phyloP scores from a whole-genome alignment of 2,113 vertebrate species.

The Laticauda laticaudata region DNA sequence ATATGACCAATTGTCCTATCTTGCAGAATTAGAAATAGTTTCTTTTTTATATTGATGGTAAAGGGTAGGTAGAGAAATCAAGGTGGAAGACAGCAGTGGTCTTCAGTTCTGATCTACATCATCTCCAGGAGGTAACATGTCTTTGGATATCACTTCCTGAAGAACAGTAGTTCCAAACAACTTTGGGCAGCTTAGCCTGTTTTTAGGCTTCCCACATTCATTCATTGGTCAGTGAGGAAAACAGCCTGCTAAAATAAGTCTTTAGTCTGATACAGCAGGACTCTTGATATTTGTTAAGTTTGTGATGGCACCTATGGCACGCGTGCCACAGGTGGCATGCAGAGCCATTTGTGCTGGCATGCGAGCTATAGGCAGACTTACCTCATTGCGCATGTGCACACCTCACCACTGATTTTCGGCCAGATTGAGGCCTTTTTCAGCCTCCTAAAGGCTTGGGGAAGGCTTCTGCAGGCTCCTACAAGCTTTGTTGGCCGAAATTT shows the following conservation, averaged over 20 bases:
- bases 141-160: neutral
- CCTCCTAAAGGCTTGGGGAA: no score
- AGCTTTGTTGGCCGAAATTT: no score
- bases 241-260: neutral
- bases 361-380: no score
- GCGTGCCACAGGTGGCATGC: no score
- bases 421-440: no score
- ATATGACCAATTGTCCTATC: neutral
- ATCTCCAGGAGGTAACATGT: neutral
- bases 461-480: no score
- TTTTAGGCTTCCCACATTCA: neutral
- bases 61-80: neutral
- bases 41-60: neutral
- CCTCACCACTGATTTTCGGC: no score
- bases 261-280: neutral
- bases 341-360: no score
- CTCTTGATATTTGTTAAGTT: neutral
- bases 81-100: neutral
- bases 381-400: no score
- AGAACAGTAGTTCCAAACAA: neutral
- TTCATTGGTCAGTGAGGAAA: neutral
- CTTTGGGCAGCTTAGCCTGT: neutral
- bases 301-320: no score
- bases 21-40: neutral
- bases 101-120: neutral